phyloP scores from a whole-genome alignment of 1,140 invertebrate species.

The Teleogryllus occipitalis region DNA sequence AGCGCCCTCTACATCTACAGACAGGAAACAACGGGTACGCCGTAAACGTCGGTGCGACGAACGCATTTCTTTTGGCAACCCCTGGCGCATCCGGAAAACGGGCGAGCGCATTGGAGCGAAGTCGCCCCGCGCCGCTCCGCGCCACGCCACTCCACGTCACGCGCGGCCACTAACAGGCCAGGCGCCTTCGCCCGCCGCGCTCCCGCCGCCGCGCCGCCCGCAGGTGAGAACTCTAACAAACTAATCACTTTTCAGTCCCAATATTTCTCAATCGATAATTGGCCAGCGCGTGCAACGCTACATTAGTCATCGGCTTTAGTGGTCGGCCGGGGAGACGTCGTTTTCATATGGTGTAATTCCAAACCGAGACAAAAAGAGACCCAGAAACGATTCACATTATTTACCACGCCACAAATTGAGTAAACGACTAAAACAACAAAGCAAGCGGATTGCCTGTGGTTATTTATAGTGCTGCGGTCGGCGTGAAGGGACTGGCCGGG shows the following conservation, averaged over 20 bases:
- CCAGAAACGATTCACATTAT: constrained; percentile 4
- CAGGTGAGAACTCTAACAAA: background rate
- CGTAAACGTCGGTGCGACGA: no score
- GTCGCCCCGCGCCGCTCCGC: no score
- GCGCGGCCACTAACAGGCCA: background rate
- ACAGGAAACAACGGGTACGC: no score
- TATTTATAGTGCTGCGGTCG: background rate
- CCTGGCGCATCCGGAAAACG: no score
- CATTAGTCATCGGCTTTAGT: background rate
- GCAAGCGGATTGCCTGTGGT: background rate
- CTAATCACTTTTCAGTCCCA: constrained; percentile 4
- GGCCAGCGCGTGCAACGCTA: background rate
- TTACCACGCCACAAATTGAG: background rate
- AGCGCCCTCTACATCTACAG: no score
- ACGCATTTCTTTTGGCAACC: no score
- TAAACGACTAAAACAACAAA: constrained; percentile 5
- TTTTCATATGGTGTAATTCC: background rate
- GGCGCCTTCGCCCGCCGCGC: background rate
- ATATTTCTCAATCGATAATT: constrained; percentile 6
- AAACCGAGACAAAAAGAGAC: constrained; percentile 4
- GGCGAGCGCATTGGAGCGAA: no score
- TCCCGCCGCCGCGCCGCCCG: no score
- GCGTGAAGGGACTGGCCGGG: no score
- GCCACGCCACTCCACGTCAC: background rate
- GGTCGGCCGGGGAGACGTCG: background rate